Conservation (phyloP, 2,113 vertebrate genomes). For the Leucosticte australis region DNA sequence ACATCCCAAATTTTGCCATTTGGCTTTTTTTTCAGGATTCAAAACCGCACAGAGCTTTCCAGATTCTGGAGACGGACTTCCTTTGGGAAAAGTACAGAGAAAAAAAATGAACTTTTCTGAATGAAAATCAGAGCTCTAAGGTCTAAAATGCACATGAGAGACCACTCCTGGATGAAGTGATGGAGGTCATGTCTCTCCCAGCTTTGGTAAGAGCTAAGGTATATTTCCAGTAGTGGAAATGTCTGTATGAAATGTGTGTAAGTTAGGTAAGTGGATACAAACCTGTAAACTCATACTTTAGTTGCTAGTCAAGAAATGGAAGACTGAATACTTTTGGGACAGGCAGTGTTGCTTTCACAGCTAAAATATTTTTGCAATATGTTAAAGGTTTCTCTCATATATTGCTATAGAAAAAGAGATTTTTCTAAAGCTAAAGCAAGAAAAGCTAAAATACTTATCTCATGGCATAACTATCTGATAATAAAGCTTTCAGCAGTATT, state of each 20-base stretch:
- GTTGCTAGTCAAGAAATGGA: not conserved
- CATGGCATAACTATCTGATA: not conserved
- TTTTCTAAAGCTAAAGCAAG: not conserved
- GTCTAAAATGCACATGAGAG: not conserved
- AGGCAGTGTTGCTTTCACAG: not conserved
- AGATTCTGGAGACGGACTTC: slow-evolving; percentile 84
- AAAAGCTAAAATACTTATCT: not conserved
- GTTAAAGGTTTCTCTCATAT: not conserved
- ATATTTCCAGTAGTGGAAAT: not conserved
- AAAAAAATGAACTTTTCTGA: not conserved
- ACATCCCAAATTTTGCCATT: slow-evolving; percentile 87
- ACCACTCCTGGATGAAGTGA: not conserved
- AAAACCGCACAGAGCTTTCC: slow-evolving; percentile 82
- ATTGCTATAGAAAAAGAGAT: not conserved
- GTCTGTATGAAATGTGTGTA: not conserved
- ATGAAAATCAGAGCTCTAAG: not conserved
- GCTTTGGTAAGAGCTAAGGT: not conserved
- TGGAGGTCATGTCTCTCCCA: not conserved
- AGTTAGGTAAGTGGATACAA: not conserved
- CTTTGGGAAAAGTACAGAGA: slow-evolving; percentile 62
- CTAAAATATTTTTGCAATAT: not conserved
- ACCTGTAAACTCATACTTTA: not conserved
- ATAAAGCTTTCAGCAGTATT: not conserved
- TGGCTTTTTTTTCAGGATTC: slow-evolving; percentile 83
- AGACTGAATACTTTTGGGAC: not conserved